phyloP scores from a whole-genome alignment of 2,797 vertebrate species.

The Spondyliosoma cantharus region DNA sequence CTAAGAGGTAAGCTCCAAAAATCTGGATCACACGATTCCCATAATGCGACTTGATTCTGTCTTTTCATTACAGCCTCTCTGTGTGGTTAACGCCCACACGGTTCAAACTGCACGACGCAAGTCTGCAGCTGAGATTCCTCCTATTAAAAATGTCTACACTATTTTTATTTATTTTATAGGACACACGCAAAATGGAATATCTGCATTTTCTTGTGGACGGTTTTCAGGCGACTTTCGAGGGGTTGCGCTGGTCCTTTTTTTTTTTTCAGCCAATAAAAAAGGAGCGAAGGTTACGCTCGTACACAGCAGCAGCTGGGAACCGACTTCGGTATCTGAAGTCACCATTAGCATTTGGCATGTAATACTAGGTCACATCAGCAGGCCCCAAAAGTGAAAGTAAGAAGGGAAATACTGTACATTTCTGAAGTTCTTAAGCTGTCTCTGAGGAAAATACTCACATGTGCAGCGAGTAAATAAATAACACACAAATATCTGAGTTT shows the following conservation, averaged over 20 bases:
- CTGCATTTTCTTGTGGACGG: neutral
- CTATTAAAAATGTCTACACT: neutral
- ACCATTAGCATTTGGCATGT: slow-evolving; percentile 56
- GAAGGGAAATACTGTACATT: slow-evolving; percentile 62
- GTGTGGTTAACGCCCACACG: slow-evolving; percentile 8
- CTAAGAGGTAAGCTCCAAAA: neutral
- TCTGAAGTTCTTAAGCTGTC: slow-evolving; percentile 61
- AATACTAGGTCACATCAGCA: slow-evolving; percentile 54
- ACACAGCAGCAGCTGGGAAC: slow-evolving; percentile 39
- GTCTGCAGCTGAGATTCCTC: neutral
- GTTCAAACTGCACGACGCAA: neutral
- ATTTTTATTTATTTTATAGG: too few relatives aligned
- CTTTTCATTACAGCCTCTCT: slow-evolving; percentile 1
- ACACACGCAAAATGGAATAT: neutral
- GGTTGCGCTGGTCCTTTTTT: slow-evolving; percentile 1
- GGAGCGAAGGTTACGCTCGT: slow-evolving; percentile 27
- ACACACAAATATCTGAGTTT: slow-evolving; percentile 59
- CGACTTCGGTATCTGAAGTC: slow-evolving; percentile 46
- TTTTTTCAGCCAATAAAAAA: slow-evolving; percentile 20
- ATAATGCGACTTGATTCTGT: slow-evolving; percentile 4
- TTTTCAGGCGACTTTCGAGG: neutral
- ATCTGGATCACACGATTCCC: slow-evolving; percentile 13
- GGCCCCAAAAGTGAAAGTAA: slow-evolving; percentile 59
- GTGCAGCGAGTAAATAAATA: slow-evolving; percentile 67
- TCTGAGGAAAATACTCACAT: slow-evolving; percentile 65